A percentile compares a stretch with the other conserved stretches of the same genome.
phyloP scores from a whole-genome alignment of 2,888 invertebrate genomes.

The Lamellibrachia satsuma region DNA sequence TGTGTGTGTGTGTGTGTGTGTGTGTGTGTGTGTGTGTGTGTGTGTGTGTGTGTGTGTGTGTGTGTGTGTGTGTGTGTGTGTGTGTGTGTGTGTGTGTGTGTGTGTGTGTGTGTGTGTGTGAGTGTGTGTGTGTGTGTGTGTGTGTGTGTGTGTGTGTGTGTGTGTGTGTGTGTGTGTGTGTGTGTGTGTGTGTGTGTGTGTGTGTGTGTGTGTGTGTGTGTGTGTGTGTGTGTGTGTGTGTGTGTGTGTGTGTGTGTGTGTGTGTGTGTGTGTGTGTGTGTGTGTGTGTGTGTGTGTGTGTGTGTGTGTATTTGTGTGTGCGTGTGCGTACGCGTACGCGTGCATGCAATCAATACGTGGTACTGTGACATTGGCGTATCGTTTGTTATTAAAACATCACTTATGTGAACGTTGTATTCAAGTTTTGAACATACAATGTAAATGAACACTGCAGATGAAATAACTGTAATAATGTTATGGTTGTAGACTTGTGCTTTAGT shows the following conservation, averaged over 20 bases:
- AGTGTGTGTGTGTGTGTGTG: constrained; percentile 22
- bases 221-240: constrained; percentile 23
- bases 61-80: constrained; percentile 23
- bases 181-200: constrained; percentile 23
- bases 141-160: constrained; percentile 23
- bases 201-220: constrained; percentile 23
- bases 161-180: constrained; percentile 23
- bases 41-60: constrained; percentile 23
- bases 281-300: constrained; percentile 23
- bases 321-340: background rate
- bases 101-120: constrained; percentile 23
- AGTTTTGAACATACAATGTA: no score
- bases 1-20: constrained; percentile 8
- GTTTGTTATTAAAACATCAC: no score
- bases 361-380: no score
- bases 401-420: no score
- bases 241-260: constrained; percentile 23
- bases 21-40: constrained; percentile 23
- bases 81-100: constrained; percentile 23
- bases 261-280: constrained; percentile 23
- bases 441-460: no score
- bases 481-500: no score
- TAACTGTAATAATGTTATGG: no score
- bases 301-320: constrained; percentile 17
- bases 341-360: background rate